phyloP scores from a whole-genome alignment of 2,113 vertebrate species.

The Illadopsis cleaveri region DNA sequence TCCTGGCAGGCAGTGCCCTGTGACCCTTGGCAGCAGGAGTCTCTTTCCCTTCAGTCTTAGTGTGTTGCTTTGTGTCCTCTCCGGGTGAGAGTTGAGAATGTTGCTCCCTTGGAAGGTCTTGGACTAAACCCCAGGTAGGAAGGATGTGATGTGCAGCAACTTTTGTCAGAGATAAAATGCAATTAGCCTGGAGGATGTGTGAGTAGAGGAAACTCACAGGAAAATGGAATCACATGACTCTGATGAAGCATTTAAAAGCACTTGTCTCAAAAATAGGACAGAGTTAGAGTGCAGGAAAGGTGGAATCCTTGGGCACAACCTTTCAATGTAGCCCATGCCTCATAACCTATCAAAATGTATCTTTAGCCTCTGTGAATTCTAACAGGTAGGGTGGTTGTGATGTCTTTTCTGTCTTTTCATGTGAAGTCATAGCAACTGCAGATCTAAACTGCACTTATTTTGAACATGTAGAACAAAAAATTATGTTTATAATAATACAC shows the following conservation, averaged over 20 bases:
- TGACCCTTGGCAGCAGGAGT: conserved; percentile 14
- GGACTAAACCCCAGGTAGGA: conserved; percentile 35
- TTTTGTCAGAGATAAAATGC: conserved; percentile 67
- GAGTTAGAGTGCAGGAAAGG: background rate
- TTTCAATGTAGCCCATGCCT: background rate
- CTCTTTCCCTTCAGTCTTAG: background rate
- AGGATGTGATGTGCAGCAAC: conserved; percentile 49
- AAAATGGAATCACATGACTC: background rate
- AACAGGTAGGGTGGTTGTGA: background rate
- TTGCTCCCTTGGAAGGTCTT: background rate
- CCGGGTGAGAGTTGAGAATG: background rate
- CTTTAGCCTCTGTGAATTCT: background rate
- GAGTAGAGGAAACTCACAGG: conserved; percentile 56
- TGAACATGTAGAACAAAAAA: background rate
- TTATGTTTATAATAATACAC: background rate
- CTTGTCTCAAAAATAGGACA: conserved; percentile 19
- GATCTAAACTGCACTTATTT: background rate
- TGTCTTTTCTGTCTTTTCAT: background rate
- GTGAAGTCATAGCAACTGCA: background rate
- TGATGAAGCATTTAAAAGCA: conserved; percentile 7
- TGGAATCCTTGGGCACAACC: background rate
- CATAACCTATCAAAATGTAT: background rate
- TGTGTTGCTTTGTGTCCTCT: background rate
- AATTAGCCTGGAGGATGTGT: conserved; percentile 47
- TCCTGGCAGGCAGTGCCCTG: conserved; percentile 40